Evolutionary conservation across 2,113 vertebrate genomes (phyloP).

Genomic region (Candoia aspera): DNA sequence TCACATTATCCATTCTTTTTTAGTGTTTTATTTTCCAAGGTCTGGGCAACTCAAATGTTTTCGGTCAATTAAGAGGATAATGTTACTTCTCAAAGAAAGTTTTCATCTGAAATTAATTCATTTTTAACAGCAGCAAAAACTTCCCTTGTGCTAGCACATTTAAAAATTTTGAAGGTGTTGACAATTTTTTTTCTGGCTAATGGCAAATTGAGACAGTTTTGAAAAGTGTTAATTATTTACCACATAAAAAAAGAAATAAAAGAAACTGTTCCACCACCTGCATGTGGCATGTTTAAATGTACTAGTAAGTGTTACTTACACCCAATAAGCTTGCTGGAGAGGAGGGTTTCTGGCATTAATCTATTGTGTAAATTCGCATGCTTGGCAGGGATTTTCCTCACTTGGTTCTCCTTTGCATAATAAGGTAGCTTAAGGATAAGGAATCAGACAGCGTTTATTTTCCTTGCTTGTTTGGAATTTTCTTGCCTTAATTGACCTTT

Average conservation of each 20-base stretch:
- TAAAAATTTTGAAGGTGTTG: neutral
- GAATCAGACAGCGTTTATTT: neutral
- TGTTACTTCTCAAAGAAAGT: neutral
- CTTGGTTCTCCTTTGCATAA: constrained; percentile 39
- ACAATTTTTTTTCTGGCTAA: constrained; percentile 16
- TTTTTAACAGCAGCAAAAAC: neutral
- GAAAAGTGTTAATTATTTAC: constrained; percentile 22
- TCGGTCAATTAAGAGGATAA: neutral
- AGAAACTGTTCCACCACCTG: constrained; percentile 6
- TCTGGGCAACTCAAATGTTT: neutral
- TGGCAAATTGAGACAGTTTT: constrained; percentile 19
- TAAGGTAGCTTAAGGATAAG: constrained; percentile 22
- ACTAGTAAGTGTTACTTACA: constrained; percentile 21
- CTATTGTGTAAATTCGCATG: constrained; percentile 28
- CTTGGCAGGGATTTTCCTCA: constrained; percentile 8
- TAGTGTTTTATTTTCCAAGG: neutral
- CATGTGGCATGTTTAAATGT: constrained; percentile 13
- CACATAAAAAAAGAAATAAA: neutral
- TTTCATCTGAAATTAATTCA: neutral
- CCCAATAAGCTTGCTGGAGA: neutral
- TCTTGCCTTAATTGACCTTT: constrained; percentile 14
- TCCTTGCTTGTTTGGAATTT: constrained; percentile 23
- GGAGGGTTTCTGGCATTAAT: constrained; percentile 24
- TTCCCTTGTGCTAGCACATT: neutral
- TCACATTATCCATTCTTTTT: neutral